Conservation (phyloP, 2,888 invertebrate genomes). For the Nemoura dubitans region DNA sequence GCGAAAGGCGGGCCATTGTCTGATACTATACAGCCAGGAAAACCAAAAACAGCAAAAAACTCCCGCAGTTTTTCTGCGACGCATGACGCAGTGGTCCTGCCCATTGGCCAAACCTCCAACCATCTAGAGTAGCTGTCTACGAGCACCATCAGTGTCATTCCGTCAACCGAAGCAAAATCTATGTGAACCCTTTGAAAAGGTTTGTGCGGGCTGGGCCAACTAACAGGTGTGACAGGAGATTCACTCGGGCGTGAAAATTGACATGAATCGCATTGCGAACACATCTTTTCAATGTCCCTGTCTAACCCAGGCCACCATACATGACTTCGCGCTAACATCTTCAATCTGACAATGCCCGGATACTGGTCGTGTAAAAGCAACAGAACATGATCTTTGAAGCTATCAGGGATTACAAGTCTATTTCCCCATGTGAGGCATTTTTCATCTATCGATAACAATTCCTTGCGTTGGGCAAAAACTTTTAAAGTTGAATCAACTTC, state of each 20-base stretch:
- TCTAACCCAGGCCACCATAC: slow-evolving; percentile 43
- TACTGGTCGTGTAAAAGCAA: slow-evolving; percentile 47
- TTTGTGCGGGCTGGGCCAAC: slow-evolving; percentile 25
- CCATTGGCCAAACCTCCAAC: slow-evolving; percentile 39
- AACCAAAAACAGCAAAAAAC: slow-evolving; percentile 30
- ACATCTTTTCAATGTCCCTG: slow-evolving; percentile 30
- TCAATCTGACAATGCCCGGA: slow-evolving; percentile 48
- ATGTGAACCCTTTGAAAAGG: slow-evolving; percentile 39
- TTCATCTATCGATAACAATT: slow-evolving; percentile 25
- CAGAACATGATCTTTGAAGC: slow-evolving; percentile 40
- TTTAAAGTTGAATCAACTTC: background rate
- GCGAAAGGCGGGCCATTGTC: slow-evolving; percentile 39
- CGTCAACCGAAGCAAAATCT: slow-evolving; percentile 35
- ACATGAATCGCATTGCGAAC: background rate
- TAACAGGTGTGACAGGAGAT: background rate
- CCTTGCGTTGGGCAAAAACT: background rate
- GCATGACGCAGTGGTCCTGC: background rate
- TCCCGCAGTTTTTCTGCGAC: slow-evolving; percentile 10
- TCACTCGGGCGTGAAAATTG: background rate
- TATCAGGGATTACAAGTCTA: slow-evolving; percentile 48
- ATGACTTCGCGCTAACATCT: slow-evolving; percentile 42
- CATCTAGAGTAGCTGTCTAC: slow-evolving; percentile 40
- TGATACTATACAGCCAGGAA: slow-evolving; percentile 32
- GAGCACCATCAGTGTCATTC: slow-evolving; percentile 24
- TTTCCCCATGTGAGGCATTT: slow-evolving; percentile 45